A percentile compares a stretch with the other conserved stretches of the same genome.
Conservation (phyloP, 2,888 invertebrate genomes). For the Catocala fraxini region DNA sequence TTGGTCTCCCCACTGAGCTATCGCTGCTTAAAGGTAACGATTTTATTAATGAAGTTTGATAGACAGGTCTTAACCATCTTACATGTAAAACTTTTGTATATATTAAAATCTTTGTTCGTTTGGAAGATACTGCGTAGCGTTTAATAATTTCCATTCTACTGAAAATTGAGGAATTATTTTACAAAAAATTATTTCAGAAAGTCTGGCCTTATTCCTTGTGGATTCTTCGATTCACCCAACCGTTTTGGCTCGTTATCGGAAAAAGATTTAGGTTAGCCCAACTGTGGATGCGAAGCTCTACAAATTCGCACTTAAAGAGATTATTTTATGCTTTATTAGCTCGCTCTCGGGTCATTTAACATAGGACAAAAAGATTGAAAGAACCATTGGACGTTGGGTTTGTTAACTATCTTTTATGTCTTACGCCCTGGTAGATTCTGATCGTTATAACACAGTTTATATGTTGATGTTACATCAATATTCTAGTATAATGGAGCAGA, state of each 20-base stretch:
- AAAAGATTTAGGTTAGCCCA: conserved; percentile 59
- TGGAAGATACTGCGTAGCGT: conserved; percentile 32
- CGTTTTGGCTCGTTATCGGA: conserved; percentile 53
- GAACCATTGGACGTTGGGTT: conserved; percentile 28
- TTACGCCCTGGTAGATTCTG: conserved; percentile 31
- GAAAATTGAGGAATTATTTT: conserved; percentile 37
- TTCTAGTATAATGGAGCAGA: conserved; percentile 8
- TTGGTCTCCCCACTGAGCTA: too few species aligned
- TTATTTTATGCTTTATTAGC: conserved; percentile 58
- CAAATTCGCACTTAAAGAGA: conserved; percentile 59
- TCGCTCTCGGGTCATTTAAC: conserved; percentile 47
- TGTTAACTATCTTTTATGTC: conserved; percentile 30
- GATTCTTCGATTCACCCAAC: conserved; percentile 44
- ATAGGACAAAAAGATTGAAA: conserved; percentile 42
- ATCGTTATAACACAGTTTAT: conserved; percentile 15
- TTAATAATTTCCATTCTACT: conserved; percentile 44
- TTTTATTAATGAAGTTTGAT: too few species aligned
- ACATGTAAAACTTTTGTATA: conserved; percentile 7
- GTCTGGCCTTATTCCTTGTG: conserved; percentile 23
- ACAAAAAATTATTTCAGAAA: conserved; percentile 27
- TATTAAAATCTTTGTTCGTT: conserved; percentile 28
- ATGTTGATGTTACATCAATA: conserved; percentile 23
- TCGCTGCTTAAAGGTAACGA: too few species aligned
- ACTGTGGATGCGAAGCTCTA: conserved; percentile 55
- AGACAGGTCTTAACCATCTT: too few species aligned